Base-by-base conservation (phyloP, 2,797 vertebrate genomes). In the Hoplostethus mediterraneus region DNA sequence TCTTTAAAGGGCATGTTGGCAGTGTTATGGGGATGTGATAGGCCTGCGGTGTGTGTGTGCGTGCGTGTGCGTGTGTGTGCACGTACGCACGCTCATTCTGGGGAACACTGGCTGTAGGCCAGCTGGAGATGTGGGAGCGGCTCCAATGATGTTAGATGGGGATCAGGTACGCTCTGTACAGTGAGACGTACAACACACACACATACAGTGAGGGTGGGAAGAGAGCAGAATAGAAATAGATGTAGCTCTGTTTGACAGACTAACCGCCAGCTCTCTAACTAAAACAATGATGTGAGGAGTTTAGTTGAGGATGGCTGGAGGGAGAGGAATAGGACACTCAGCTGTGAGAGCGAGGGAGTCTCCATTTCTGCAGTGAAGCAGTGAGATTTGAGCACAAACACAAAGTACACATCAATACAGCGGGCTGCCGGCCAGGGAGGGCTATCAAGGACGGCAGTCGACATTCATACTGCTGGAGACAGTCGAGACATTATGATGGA, bases 221-320 rank as follows among this genome's bases (percentile, higher is more conserved):
- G 11, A 17, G 42, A 36, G 44, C 49, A 31, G 51, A n/a, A n/a
- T 16, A 14, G 58, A 59, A 63, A 36, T 45, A 33, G 44, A 60
- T 36, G 45, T 5, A 17, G 30, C 51, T 2, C 30, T 1, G 33
- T 64, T 64, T 67, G 55, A 49, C 54, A 0, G 2, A 12, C 53
- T 16, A 42, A 42, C 68, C 68, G 59, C 67, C 81, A 89, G 85
- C 79, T 81, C 79, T 86, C 70, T 52, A 53, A 63, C 48, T 68
- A 6, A 47, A 44, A 44, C 42, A 44, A 56, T 80, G 60, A 48
- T 74, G 54, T 7, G 48, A 47, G 33, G 28, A 70, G 58, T 48
- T 75, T 63, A 73, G 75, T 36, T 61, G n/a, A 44, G 73, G 60
- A 53, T 21, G 33, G 54, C 31, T 14, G 1, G 7, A 59, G 57